Conservation (phyloP, 2,888 invertebrate species). For the Plebejus anna region DNA sequence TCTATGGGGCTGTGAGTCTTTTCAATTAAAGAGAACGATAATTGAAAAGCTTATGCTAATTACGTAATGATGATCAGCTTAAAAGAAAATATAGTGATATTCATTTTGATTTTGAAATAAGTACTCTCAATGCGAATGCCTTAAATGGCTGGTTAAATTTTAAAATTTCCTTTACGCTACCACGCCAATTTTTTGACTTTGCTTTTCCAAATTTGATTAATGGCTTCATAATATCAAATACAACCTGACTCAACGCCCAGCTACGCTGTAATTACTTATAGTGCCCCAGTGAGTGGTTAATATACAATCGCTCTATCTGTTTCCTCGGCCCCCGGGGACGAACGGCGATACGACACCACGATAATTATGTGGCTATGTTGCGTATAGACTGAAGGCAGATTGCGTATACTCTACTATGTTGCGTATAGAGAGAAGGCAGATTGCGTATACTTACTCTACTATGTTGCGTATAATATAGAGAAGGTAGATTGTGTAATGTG, state of each 20-base stretch:
- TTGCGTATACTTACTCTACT: background rate
- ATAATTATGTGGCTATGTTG: background rate
- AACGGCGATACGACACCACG: background rate
- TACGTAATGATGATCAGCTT: background rate
- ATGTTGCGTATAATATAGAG: background rate
- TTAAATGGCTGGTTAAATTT: too few species aligned
- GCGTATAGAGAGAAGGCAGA: background rate
- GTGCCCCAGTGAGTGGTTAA: slow-evolving; percentile 7
- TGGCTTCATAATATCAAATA: background rate
- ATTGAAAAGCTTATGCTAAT: too few species aligned
- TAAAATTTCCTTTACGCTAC: too few species aligned
- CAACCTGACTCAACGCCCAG: background rate
- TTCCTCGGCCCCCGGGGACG: background rate
- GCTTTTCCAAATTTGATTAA: too few species aligned
- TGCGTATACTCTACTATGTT: background rate
- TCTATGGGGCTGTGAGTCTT: too few species aligned
- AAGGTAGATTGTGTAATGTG: too few species aligned
- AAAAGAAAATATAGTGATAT: background rate
- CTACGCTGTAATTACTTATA: background rate
- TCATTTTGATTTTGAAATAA: background rate
- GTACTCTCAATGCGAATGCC: background rate
- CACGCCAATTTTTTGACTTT: too few species aligned
- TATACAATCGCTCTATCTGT: slow-evolving; percentile 14
- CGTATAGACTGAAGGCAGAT: background rate
- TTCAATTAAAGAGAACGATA: too few species aligned